Percentiles rank a stretch among this genome's conserved stretches.
Conservation (phyloP, 2,113 vertebrate species). For the Centropus bengalensis region DNA sequence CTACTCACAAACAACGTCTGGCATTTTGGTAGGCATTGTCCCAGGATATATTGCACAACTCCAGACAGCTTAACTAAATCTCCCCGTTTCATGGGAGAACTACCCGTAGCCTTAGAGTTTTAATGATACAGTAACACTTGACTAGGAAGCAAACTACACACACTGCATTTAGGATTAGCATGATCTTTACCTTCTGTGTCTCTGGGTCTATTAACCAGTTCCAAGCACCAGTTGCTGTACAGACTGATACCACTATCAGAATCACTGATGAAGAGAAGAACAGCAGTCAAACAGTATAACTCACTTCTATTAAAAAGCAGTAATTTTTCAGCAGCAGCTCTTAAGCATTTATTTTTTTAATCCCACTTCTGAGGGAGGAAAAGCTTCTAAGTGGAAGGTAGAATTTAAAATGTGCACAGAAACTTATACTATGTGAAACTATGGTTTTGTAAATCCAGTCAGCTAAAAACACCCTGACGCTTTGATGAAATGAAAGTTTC, state of each 20-base stretch:
- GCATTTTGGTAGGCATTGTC: neutral
- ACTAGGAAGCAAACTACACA: neutral
- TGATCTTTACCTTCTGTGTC: conserved; percentile 90
- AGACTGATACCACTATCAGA: conserved; percentile 97
- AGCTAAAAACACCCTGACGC: neutral
- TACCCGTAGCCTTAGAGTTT: neutral
- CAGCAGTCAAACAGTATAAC: conserved; percentile 2
- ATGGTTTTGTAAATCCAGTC: neutral
- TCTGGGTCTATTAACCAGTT: conserved; percentile 99
- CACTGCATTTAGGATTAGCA: neutral
- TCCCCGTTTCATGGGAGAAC: neutral
- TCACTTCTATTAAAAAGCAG: neutral
- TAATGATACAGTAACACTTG: neutral
- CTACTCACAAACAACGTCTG: neutral
- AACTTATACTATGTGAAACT: neutral
- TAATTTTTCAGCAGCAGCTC: neutral
- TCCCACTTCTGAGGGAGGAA: neutral
- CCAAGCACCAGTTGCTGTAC: conserved; percentile 98
- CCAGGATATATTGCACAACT: neutral
- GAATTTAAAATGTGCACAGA: neutral
- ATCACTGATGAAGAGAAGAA: conserved; percentile 86
- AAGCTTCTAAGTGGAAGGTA: neutral
- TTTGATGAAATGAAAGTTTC: neutral
- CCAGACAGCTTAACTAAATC: neutral
- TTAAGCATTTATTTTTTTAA: neutral